These are phyloP conservation scores for Cisticola juncidis DNA, from an alignment of 2,113 vertebrate species.

Conservation along the genomic window DNA sequence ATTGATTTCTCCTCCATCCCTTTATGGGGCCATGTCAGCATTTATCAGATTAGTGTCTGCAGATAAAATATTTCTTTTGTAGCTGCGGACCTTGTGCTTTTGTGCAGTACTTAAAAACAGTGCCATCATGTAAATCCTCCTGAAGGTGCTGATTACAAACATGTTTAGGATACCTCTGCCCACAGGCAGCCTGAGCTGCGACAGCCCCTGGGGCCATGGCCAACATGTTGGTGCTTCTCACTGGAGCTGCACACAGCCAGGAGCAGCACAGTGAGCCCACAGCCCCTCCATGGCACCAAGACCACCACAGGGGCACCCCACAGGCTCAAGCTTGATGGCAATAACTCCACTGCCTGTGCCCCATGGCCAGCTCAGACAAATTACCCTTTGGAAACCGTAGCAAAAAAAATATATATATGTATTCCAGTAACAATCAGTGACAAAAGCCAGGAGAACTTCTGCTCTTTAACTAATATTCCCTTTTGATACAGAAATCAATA, in stretches of 20 bases:
- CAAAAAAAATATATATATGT: not conserved
- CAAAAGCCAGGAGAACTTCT: not conserved
- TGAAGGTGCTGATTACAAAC: not conserved
- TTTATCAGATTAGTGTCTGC: not conserved
- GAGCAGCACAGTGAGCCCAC: not conserved
- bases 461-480: not conserved
- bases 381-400: not conserved
- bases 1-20: not conserved
- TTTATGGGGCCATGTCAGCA: not conserved
- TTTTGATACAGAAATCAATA: not conserved
- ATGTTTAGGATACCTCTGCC: not conserved
- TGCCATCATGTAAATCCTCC: not conserved
- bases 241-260: rapidly evolving
- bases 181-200: not conserved
- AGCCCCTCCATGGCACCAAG: not conserved
- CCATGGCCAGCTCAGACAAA: not conserved
- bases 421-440: not conserved
- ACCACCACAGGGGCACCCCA: not conserved
- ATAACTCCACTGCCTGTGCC: not conserved
- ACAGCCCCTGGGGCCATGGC: not conserved
- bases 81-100: not conserved
- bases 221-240: not conserved
- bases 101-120: not conserved
- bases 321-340: not conserved
- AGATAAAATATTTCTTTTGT: not conserved